Evolutionary conservation across 2,888 invertebrate genomes (phyloP), one percentile per base, ranked within the genome.

Genomic region (Hemaris fuciformis): DNA sequence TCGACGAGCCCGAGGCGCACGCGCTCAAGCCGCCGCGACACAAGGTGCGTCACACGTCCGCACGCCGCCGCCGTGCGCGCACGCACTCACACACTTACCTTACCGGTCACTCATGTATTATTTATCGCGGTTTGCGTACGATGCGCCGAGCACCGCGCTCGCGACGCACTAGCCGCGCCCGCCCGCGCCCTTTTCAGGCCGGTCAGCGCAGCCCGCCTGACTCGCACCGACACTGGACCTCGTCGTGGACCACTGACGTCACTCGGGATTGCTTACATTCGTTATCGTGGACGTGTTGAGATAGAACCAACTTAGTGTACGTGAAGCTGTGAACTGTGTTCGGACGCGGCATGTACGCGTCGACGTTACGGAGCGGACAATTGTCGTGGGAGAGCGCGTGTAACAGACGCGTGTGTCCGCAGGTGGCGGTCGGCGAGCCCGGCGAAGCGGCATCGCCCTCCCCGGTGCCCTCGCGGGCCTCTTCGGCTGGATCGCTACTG

Each of bases 341-440:
- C 76, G 66, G 85, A 85, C 89, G 91, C 89, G 92, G 88, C 86
- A 91, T 92, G 93, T 91, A 90, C 85, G 91, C 89, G 94, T 94
- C 92, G 91, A 94, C 92, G 93, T 93, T 93, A 88, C 94, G 92
- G 76, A 90, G 87, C 88, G 93, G 89, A 86, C 91, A 88, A 80
- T 87, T 91, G 88, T 93, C 91, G 93, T 94, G 93, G 93, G 94
- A 85, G 91, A 94, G 76, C 93, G 93, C 84, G 94, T 94, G 84
- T 94, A 94, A 89, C 94, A 93, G 94, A 92, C 94, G 87, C 94
- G 92, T 91, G 91, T 91, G 91, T 91, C 91, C 91, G 88, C 94
- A 87, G 93, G 95, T 87, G 90, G 88, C 87, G 87, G 87, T 88
- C 79, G 91, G 88, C 75, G 91, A 91, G 83, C 87, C 88, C 88